Evolutionary conservation across 1,140 invertebrate genomes (phyloP).

Genomic region (Heterodera schachtii): DNA sequence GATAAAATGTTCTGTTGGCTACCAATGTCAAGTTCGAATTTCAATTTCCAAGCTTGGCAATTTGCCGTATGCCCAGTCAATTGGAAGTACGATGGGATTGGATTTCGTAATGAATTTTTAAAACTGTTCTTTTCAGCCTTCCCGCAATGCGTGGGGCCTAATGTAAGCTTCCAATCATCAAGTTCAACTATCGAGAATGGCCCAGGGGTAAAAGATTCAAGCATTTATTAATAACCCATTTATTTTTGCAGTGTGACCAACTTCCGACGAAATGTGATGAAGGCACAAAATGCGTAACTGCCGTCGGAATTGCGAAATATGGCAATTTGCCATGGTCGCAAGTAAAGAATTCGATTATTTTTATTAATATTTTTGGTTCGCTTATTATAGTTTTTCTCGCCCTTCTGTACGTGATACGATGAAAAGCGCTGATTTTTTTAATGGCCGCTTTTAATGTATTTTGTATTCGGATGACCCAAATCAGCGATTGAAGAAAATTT

Average conservation of each 20-base stretch:
- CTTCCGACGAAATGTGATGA: neutral
- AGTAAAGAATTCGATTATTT: neutral
- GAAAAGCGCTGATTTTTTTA: no score
- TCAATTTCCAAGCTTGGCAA: slow-evolving; percentile 8
- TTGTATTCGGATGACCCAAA: no score
- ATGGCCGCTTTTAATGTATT: no score
- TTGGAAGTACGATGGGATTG: neutral
- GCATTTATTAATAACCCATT: neutral
- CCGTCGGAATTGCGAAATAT: neutral
- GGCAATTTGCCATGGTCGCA: slow-evolving; percentile 1
- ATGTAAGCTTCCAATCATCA: neutral
- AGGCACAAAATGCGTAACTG: neutral
- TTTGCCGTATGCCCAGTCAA: slow-evolving; percentile 3
- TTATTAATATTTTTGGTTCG: no score
- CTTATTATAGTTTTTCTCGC: no score
- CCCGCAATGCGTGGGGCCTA: neutral
- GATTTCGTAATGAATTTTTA: neutral
- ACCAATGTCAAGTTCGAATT: neutral
- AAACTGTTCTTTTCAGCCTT: neutral
- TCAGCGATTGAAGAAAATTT: no score
- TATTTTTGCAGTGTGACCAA: neutral
- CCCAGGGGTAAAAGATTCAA: neutral
- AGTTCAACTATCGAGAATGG: neutral
- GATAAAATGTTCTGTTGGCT: neutral
- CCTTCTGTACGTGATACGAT: no score